These are phyloP conservation scores for Mormyrus proboscirostris DNA, from an alignment of 2,797 vertebrate genomes.

Conservation along the genomic window DNA sequence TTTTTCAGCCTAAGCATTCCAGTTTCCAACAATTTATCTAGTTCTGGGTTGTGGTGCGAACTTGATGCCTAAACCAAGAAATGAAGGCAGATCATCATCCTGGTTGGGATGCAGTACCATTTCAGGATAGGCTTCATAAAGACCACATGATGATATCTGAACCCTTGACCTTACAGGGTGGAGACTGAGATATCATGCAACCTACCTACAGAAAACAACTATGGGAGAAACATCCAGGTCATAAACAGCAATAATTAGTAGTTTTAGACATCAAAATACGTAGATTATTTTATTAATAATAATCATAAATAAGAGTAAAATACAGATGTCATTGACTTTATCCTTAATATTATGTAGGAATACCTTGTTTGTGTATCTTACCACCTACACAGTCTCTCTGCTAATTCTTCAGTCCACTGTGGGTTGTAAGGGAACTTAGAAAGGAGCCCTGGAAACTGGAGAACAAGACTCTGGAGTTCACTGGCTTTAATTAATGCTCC, in stretches of 20 bases:
- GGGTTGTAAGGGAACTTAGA: slow-evolving; percentile 39
- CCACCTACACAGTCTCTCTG: slow-evolving; percentile 11
- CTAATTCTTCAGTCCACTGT: slow-evolving; percentile 27
- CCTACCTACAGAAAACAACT: neutral
- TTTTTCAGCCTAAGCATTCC: no score
- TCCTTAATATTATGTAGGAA: neutral
- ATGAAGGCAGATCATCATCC: neutral
- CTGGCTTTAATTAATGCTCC: slow-evolving; percentile 38
- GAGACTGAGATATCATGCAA: neutral
- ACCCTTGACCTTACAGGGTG: no score
- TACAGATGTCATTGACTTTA: neutral
- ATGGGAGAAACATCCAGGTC: neutral
- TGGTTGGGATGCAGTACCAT: neutral
- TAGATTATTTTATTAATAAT: neutral
- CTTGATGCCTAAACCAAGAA: no score
- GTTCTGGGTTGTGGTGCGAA: no score
- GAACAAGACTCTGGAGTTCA: slow-evolving; percentile 37
- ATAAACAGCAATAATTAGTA: neutral
- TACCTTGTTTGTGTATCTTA: neutral
- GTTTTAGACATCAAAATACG: neutral
- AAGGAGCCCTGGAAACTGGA: slow-evolving; percentile 17
- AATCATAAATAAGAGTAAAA: neutral
- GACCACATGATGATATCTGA: neutral
- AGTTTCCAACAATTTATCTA: no score
- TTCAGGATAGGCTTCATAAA: neutral